Base-by-base conservation (phyloP, 2,888 invertebrate species). In the Catocala sponsa region DNA sequence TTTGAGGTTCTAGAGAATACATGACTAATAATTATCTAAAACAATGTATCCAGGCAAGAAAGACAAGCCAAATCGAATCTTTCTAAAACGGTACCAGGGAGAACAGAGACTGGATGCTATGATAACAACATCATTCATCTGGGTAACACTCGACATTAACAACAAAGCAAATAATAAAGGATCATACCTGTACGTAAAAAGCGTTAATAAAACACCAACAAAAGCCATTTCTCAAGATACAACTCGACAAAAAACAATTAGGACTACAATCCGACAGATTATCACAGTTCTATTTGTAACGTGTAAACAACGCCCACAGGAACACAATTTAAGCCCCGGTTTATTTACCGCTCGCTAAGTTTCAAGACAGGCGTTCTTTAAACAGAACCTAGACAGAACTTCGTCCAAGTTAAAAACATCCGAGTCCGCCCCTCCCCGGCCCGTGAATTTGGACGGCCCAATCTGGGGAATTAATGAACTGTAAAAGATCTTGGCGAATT, bases 391-490 rank as follows among this genome's bases (percentile, higher is more conserved):
- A 63, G 43, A 41, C 10, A 32, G n/a, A 59, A 51, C 48, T 63
- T 55, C 60, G 35, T 25, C 46, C 11, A 55, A 57, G 57, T 60
- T 63, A 60, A 73, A 70, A 68, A 61, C 62, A 62, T 51, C 66
- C 72, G 64, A 81, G 76, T 82, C 65, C 81, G 76, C 71, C 80
- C 78, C 79, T 76, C 81, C 84, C 81, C 81, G 78, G 80, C 81
- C 82, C 79, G 82, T 82, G 84, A 89, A 84, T 88, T 90, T 87
- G 79, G 83, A 80, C 80, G 80, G 77, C 81, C 86, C 91, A 91
- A 92, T 92, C 90, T 89, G 85, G 80, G 73, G 78, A 84, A 84
- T 86, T 92, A 92, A 93, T 92, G 93, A 91, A 85, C 90, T 91
- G 93, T 89, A 86, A 93, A 93, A 87, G 90, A 91, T 89, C 88